Evolutionary conservation across 2,113 vertebrate species (phyloP), one percentile per base, ranked within the genome.

Genomic region (Siphamia tubifer): DNA sequence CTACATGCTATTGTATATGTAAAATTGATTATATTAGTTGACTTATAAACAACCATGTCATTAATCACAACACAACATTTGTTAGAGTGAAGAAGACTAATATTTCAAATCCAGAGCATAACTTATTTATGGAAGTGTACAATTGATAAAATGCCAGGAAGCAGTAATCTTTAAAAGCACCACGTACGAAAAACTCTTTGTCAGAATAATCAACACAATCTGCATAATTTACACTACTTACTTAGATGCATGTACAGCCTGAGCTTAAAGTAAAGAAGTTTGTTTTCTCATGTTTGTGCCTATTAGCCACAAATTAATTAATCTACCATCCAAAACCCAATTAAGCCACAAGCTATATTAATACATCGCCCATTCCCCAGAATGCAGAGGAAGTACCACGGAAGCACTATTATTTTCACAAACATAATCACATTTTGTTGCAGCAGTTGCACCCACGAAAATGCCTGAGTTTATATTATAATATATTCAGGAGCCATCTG

Each of bases 281-380:
- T 92, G 90, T 93, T 93, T 93, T 93, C 83, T 87, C 75, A 32
- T 93, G 90, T 94, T 92, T 91, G 90, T 93, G 92, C 92, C 91
- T 94, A 92, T 94, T 94, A 94, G 92, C 91, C 89, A 92, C 90
- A 93, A 90, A 92, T 92, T 92, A 93, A 94, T 94, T 81, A 92
- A 92, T 91, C 78, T 70, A 75, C 89, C 87, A 89, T 89, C 81
- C 87, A 74, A 89, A 88, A 87, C 87, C 85, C 81, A 87, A 90
- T 87, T 83, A 85, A 81, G 91, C 92, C 91, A 92, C 81, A 0
- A 92, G 92, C 92, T 81, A 93, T 91, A 91, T 92, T 89, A 92
- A 91, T 88, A 88, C 87, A 79, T 82, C 69, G 80, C 68, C 77
- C 56, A 42, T 88, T 91, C 87, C 88, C 78, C 84, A 84, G 85